These are phyloP conservation scores for Epinephelus lanceolatus DNA, from an alignment of 2,113 vertebrate species.

Conservation along the genomic window DNA sequence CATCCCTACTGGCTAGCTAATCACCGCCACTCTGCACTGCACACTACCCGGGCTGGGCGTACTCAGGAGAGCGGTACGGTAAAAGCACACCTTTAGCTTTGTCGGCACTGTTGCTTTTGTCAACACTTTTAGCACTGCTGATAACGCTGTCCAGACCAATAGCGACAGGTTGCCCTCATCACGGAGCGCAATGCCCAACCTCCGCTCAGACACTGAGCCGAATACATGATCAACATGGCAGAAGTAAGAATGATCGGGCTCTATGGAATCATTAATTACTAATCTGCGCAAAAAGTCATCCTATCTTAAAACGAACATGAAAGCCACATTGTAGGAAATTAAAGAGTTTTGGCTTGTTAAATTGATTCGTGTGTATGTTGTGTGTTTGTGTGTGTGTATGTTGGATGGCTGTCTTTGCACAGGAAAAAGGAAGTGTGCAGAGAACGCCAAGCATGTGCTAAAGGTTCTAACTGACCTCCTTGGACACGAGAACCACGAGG, in stretches of 20 bases:
- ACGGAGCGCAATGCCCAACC: no score
- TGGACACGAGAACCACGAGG: conserved; percentile 96
- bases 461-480: conserved; percentile 94
- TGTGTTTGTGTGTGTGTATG: conserved; percentile 22
- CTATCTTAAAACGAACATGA: neutral
- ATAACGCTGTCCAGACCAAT: no score
- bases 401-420: conserved; percentile 29
- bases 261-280: neutral
- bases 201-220: no score
- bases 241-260: neutral
- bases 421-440: conserved; percentile 94
- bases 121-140: no score
- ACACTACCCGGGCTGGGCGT: no score
- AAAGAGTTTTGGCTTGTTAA: neutral
- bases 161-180: no score
- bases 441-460: conserved; percentile 88
- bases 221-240: no score
- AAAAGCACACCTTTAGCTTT: no score
- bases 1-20: no score
- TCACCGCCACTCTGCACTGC: no score
- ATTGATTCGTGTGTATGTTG: neutral
- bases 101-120: no score
- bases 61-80: no score
- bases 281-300: neutral
- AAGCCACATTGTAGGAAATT: neutral